Conservation (phyloP, 2,113 vertebrate genomes). For the Austrofundulus limnaeus region DNA sequence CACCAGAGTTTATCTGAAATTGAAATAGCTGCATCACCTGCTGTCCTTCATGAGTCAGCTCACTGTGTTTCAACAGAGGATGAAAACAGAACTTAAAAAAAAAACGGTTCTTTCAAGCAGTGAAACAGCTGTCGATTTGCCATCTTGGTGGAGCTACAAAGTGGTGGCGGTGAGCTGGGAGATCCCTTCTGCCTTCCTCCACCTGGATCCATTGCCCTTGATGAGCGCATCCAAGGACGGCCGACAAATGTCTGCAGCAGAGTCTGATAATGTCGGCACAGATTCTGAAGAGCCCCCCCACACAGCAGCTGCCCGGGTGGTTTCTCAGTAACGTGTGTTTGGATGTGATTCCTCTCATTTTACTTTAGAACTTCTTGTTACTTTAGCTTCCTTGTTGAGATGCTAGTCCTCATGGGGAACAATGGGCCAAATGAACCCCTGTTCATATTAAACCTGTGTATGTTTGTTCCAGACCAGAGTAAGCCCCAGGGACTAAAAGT, state of each 20-base stretch:
- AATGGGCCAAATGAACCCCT: too few species aligned
- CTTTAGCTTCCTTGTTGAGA: too few species aligned
- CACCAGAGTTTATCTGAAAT: conserved; percentile 1
- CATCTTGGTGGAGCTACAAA: conserved; percentile 68
- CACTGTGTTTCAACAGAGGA: conserved; percentile 22
- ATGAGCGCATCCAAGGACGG: conserved; percentile 75
- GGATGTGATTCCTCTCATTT: neutral
- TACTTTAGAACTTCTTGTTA: too few species aligned
- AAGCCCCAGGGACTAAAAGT: too few species aligned
- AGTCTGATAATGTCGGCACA: conserved; percentile 70
- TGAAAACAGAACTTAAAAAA: conserved; percentile 30
- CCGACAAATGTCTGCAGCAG: conserved; percentile 54
- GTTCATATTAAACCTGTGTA: too few species aligned
- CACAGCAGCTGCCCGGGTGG: conserved; percentile 71
- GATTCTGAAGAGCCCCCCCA: conserved; percentile 63
- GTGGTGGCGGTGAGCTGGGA: conserved; percentile 45
- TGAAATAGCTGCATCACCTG: conserved; percentile 9
- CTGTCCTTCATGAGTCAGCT: conserved; percentile 50
- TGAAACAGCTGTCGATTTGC: conserved; percentile 70
- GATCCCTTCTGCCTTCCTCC: conserved; percentile 63
- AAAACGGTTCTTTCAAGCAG: conserved; percentile 48
- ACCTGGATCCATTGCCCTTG: conserved; percentile 77
- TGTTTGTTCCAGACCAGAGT: too few species aligned
- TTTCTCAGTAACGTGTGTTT: conserved; percentile 35
- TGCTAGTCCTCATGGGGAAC: too few species aligned